Conservation (phyloP, 2,113 vertebrate species). For the Orientallactaga bullata region DNA sequence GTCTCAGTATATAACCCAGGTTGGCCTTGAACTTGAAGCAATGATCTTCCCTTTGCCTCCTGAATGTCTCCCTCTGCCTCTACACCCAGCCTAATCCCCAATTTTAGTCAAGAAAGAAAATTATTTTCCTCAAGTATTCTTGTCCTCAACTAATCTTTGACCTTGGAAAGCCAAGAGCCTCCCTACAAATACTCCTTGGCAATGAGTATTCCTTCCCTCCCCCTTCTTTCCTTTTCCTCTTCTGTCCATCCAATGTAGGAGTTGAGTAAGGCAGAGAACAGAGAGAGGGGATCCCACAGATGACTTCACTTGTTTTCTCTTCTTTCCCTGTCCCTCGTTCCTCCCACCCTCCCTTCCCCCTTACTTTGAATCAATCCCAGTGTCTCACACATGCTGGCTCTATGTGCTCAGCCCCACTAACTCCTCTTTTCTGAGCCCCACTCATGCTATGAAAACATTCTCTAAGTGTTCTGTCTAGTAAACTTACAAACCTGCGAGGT, state of each 20-base stretch:
- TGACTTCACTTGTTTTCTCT: no score
- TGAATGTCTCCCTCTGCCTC: neutral
- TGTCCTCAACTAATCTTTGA: neutral
- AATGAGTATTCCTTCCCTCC: neutral
- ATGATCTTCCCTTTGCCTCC: neutral
- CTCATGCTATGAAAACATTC: neutral
- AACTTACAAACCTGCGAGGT: neutral
- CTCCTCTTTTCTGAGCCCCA: neutral
- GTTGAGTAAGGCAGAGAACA: neutral
- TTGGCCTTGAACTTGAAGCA: neutral
- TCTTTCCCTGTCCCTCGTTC: neutral
- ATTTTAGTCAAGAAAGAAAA: neutral
- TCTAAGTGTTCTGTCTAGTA: neutral
- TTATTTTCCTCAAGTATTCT: neutral
- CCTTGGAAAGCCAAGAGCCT: neutral
- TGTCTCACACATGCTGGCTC: no score
- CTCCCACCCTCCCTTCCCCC: no score
- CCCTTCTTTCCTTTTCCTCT: no score
- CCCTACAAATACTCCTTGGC: neutral
- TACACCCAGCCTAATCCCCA: no score
- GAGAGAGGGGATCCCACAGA: fast-evolving
- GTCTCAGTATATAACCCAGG: neutral
- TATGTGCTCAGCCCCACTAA: no score
- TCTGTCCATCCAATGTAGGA: no score
- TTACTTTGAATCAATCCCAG: neutral